A percentile compares a stretch with the other conserved stretches of the same genome.
phyloP scores from a whole-genome alignment of 2,888 invertebrate genomes.

The Empis stercorea region DNA sequence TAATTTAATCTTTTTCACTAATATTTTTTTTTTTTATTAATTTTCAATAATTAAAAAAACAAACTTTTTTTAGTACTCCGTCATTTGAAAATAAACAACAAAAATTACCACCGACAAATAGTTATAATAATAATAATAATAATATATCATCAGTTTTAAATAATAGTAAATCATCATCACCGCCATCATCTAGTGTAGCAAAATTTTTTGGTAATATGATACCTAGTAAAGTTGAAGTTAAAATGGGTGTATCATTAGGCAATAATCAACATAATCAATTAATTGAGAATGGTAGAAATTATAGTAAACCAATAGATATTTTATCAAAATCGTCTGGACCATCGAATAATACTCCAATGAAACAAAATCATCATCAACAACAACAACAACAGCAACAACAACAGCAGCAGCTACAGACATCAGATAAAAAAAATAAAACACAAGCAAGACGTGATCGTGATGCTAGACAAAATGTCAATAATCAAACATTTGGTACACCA shows the following conservation, averaged over 20 bases:
- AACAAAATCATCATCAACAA: slow-evolving; percentile 7
- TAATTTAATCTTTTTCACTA: background rate
- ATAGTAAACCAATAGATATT: slow-evolving; percentile 30
- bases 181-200: slow-evolving; percentile 21
- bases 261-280: background rate
- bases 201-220: slow-evolving; percentile 31
- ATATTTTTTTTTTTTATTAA: background rate
- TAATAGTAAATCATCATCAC: background rate
- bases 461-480: slow-evolving; percentile 12
- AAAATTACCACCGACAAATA: slow-evolving; percentile 5
- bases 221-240: slow-evolving; percentile 35
- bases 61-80: background rate
- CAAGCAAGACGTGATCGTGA: slow-evolving; percentile 8
- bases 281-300: slow-evolving; percentile 20
- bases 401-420: slow-evolving; percentile 12
- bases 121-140: background rate
- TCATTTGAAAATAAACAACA: background rate
- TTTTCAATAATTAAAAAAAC: too few relatives aligned
- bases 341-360: slow-evolving; percentile 14
- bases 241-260: slow-evolving; percentile 20
- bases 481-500: slow-evolving; percentile 31
- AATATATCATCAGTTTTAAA: background rate
- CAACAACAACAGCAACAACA: slow-evolving; percentile 16
- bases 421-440: slow-evolving; percentile 12
- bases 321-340: slow-evolving; percentile 16